phyloP scores from a whole-genome alignment of 53 echinoderm and acorn worm species.

The Patiria pectinifera region DNA sequence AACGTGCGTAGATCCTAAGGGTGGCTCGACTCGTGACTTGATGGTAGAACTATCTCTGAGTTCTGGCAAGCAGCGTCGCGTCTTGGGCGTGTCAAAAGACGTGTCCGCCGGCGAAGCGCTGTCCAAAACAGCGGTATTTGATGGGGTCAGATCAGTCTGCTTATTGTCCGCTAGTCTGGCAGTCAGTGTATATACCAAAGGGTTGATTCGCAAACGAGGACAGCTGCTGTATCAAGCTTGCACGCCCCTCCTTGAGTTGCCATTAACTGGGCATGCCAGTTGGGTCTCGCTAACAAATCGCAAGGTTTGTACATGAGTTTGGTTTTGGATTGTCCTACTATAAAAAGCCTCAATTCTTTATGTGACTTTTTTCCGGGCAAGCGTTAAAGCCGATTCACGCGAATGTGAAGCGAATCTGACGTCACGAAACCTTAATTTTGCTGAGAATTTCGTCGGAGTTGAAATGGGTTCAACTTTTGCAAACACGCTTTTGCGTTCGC shows the following conservation, averaged over 20 bases:
- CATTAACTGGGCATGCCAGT: slow-evolving; percentile 3
- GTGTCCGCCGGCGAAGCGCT: not conserved
- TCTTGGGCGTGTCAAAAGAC: not conserved
- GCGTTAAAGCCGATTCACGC: too few species aligned
- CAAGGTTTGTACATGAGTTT: not conserved
- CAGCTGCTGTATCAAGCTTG: not conserved
- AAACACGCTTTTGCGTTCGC: too few species aligned
- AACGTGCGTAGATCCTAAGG: not conserved
- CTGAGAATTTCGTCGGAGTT: too few species aligned
- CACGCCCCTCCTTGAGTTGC: not conserved
- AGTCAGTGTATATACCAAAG: slow-evolving; percentile 17
- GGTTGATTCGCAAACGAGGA: not conserved
- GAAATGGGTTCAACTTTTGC: too few species aligned
- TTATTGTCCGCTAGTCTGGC: not conserved
- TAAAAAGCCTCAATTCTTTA: not conserved
- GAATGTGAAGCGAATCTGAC: too few species aligned
- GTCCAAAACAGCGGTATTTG: not conserved
- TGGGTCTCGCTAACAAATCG: slow-evolving; percentile 7
- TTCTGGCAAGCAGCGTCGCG: not conserved
- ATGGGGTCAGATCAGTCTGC: not conserved
- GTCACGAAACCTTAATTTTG: too few species aligned
- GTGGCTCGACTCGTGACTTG: not conserved
- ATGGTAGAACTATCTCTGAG: slow-evolving; percentile 1
- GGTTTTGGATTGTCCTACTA: not conserved
- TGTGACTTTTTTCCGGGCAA: not conserved